These are phyloP conservation scores for Lasiurus cinereus DNA, from an alignment of 2,113 vertebrate species.

Conservation along the genomic window DNA sequence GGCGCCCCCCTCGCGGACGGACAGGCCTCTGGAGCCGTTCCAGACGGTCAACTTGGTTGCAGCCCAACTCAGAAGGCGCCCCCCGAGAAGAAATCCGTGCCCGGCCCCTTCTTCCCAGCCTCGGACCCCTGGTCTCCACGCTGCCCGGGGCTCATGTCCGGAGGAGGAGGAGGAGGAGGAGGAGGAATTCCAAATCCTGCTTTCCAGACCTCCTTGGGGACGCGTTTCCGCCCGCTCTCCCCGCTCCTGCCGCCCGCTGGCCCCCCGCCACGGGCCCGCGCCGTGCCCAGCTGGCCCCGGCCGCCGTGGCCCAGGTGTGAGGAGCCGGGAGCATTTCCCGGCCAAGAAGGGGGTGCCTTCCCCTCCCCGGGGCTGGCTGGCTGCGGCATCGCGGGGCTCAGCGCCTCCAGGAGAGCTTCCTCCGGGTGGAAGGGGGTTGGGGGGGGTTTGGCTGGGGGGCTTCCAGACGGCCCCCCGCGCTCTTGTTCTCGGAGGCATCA, in stretches of 20 bases:
- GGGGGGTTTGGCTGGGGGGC: constrained; percentile 52
- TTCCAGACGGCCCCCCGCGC: constrained; percentile 66
- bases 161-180: constrained; percentile 38
- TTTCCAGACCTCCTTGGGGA: constrained; percentile 48
- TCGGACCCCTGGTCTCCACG: not conserved
- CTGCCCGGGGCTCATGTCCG: not conserved
- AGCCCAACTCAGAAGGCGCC: not conserved
- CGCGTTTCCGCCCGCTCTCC: not conserved
- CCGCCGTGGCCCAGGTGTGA: constrained; percentile 77
- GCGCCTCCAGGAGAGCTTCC: constrained; percentile 74
- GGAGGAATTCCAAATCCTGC: constrained; percentile 46
- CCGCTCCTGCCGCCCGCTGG: constrained; percentile 53
- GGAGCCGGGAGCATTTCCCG: not conserved
- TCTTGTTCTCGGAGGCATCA: constrained; percentile 71
- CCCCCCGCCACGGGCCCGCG: constrained; percentile 39
- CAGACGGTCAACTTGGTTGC: not conserved
- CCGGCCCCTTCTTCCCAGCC: not conserved
- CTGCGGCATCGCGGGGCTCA: constrained; percentile 71
- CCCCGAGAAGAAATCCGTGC: not conserved
- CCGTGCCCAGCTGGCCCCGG: constrained; percentile 72
- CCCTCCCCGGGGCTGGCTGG: constrained; percentile 20
- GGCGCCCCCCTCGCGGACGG: not conserved
- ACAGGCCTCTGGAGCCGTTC: not conserved
- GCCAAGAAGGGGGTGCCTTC: constrained; percentile 64
- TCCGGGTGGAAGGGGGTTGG: not conserved